A percentile compares a stretch with the other conserved stretches of the same genome.
Conservation (phyloP, 92 coral and sea anemone species). For the Virgularia gustaviana region DNA sequence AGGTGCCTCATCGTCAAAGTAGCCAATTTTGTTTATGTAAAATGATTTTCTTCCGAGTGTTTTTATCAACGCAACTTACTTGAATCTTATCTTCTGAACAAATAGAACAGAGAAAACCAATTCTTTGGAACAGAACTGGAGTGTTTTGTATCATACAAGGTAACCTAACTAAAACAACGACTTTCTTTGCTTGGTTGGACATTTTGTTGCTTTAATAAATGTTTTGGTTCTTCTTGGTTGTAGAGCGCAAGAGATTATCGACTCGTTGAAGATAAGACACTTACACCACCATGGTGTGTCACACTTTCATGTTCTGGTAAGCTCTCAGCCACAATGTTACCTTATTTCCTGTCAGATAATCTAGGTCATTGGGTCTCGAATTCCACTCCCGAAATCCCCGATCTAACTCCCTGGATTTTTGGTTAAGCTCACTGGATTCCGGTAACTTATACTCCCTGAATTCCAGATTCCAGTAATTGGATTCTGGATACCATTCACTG, state of each 20-base stretch:
- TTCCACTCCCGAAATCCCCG: too few species aligned
- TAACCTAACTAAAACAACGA: constrained; percentile 5
- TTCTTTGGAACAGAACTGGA: constrained; percentile 90
- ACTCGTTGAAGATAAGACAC: constrained; percentile 79
- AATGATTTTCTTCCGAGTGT: too few species aligned
- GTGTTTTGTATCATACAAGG: constrained; percentile 90
- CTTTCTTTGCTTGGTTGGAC: neutral
- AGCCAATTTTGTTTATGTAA: too few species aligned
- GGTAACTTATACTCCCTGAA: too few species aligned
- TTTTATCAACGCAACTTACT: neutral
- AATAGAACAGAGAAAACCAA: constrained; percentile 84
- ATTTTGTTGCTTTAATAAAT: neutral
- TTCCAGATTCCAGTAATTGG: too few species aligned
- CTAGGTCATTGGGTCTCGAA: too few species aligned
- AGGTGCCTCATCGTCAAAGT: too few species aligned
- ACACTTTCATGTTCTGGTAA: constrained; percentile 81
- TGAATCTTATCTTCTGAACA: neutral
- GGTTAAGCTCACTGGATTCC: too few species aligned
- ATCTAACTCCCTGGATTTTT: too few species aligned
- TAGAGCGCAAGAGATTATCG: constrained; percentile 96
- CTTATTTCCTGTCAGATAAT: too few species aligned
- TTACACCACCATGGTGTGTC: constrained; percentile 96
- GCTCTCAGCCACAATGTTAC: too few species aligned
- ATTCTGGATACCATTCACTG: too few species aligned
- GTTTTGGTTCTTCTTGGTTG: neutral